Evolutionary conservation across 2,113 vertebrate genomes (phyloP), one percentile per base, ranked within the genome.

Genomic region (Melanocharis versteri): DNA sequence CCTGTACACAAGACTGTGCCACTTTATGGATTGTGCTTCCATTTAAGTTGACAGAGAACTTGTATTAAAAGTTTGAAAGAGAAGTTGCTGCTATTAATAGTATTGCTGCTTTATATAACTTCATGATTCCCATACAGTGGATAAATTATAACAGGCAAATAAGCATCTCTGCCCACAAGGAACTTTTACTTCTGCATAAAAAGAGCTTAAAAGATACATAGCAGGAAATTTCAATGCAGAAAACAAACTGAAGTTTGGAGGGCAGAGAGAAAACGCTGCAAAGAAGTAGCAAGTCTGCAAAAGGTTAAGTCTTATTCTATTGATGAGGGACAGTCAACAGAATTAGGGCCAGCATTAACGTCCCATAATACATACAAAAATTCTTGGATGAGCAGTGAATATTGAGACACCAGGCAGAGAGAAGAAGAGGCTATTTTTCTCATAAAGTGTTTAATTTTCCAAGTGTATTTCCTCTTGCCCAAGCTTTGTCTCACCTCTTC

Each of bases 131-230:
- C 60, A 70, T 97, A 65, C 17, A 65, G 81, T 54, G 53, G 87
- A 70, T 88, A 89, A 96, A 91, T 88, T 92, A n/a, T 89, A 94
- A 94, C 68, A 90, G 92, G 93, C 77, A 97, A 97, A 94, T 83
- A 95, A 94, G 64, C 76, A 83, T 81, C 64, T 90, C 81, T 94
- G 75, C 93, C 95, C 90, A 96, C 66, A 79, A 93, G 70, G 92
- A 96, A 84, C 44, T 95, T 84, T 65, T 92, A 90, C 35, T 95
- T 94, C 61, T 89, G 35, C 68, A 87, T 65, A 91, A 89, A 85
- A 94, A 79, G 51, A 76, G 77, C 60, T 45, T 44, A 93, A 87
- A 92, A 62, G 50, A 78, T 75, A 57, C 6, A 48, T 14, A 90
- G 45, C 70, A 84, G 71, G 30, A 47, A 89, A 85, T n/a, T 61